Evolutionary conservation across 2,797 vertebrate species (phyloP), one percentile per base, ranked within the genome.

Genomic region (Darevskia mixta): DNA sequence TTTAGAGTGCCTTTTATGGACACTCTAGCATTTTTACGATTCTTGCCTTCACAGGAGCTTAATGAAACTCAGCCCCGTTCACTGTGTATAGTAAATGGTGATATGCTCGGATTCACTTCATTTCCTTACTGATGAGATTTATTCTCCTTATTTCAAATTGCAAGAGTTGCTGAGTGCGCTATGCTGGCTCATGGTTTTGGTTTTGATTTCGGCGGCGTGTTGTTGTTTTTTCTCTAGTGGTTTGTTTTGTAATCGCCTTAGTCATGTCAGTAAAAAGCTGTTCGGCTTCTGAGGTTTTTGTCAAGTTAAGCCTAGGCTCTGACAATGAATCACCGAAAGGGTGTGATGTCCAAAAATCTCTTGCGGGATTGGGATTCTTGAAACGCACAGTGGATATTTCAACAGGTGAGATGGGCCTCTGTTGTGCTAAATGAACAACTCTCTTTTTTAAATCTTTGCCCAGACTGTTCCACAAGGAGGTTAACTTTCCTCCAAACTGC

Each of bases 11-110:
- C 35, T 83, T 92, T 90, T 91, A 79, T 71, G 64, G 88, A 58
- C 71, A 32, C 43, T 91, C 29, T 87, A 72, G 83, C 77, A 89
- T 89, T 77, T 91, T 90, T 89, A 75, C 27, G 69, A 78, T 88
- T 61, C 93, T 89, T 92, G 32, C 86, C 87, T 91, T 87, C 84
- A 79, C 73, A 88, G 90, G 86, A 89, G 92, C 77, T 69, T 94
- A 93, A 94, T 92, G 89, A 92, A 93, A 94, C 88, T 80, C 43
- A 90, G 92, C 88, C 80, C 86, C 72, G 23, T 8, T 91, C 85
- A 79, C 67, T 73, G 10, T 83, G 81, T 18, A 81, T 89, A 83
- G 58, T 25, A 66, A 87, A 69, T 88, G 76, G 43, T 79, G 23
- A n/a, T 81, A 18, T 49, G 66, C 79, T 87, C 49, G 88, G 84